Conservation (phyloP, 2,113 vertebrate genomes). For the Excalfactoria chinensis region DNA sequence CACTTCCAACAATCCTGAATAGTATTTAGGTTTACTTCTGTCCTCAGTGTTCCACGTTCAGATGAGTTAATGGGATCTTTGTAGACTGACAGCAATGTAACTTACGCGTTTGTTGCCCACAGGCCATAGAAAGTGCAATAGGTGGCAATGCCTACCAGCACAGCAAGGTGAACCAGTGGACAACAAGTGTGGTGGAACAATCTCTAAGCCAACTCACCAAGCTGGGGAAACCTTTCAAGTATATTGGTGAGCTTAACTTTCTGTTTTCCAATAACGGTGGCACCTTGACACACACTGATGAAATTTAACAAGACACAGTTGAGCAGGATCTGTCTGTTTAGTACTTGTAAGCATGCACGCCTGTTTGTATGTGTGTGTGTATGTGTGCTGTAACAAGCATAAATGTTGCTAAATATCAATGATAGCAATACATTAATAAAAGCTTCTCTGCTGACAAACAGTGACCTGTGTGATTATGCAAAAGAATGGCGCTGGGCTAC, state of each 20-base stretch:
- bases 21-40: background rate
- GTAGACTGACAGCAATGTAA: background rate
- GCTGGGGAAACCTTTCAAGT: constrained; percentile 95
- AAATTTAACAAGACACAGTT: too few species aligned
- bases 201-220: constrained; percentile 93
- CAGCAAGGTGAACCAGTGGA: constrained; percentile 94
- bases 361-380: background rate
- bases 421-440: background rate
- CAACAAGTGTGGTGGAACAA: constrained; percentile 88
- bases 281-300: too few species aligned
- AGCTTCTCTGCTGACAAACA: constrained; percentile 58
- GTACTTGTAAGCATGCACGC: background rate
- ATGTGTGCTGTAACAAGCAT: background rate
- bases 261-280: background rate
- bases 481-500: constrained; percentile 94
- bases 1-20: background rate
- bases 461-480: constrained; percentile 97
- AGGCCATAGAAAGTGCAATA: constrained; percentile 90
- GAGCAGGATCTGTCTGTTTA: background rate
- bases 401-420: background rate
- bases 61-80: background rate
- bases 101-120: background rate
- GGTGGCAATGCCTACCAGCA: constrained; percentile 93
- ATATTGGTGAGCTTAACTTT: constrained; percentile 83
- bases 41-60: background rate